These are phyloP conservation scores for Polyodon spathula DNA, from an alignment of 2,113 vertebrate genomes.

Conservation along the genomic window DNA sequence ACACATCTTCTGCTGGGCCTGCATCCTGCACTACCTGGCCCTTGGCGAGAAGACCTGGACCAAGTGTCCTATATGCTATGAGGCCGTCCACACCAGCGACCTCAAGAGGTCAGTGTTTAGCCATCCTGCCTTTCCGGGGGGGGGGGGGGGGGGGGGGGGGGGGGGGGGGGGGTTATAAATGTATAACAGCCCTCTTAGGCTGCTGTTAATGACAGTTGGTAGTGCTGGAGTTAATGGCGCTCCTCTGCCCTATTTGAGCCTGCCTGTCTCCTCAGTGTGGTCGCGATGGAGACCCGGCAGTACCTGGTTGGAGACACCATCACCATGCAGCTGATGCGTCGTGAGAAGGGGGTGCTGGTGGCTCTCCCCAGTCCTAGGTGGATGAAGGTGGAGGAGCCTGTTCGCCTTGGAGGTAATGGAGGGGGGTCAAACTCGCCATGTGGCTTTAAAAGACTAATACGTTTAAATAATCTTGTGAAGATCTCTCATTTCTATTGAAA, in stretches of 20 bases:
- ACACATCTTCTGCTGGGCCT: slow-evolving; percentile 97
- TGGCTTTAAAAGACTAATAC: too few relatives aligned
- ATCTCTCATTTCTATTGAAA: too few relatives aligned
- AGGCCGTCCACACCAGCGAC: slow-evolving; percentile 80
- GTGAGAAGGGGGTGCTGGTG: slow-evolving; percentile 85
- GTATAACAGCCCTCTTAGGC: neutral
- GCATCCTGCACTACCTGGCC: slow-evolving; percentile 94
- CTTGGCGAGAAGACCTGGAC: slow-evolving; percentile 90
- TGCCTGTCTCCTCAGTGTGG: slow-evolving; percentile 59
- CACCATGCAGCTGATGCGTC: slow-evolving; percentile 90
- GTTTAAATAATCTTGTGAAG: too few relatives aligned
- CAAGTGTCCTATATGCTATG: slow-evolving; percentile 94
- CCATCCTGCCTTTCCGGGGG: too few relatives aligned
- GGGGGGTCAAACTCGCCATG: too few relatives aligned
- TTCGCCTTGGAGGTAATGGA: slow-evolving; percentile 77
- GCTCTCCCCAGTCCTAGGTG: slow-evolving; percentile 88
- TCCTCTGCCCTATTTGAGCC: neutral
- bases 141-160: neutral
- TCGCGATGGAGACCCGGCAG: slow-evolving; percentile 87
- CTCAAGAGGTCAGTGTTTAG: slow-evolving; percentile 76
- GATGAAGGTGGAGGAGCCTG: slow-evolving; percentile 83
- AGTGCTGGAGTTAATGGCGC: too few relatives aligned
- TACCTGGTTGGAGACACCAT: slow-evolving; percentile 80
- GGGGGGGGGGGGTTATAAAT: neutral
- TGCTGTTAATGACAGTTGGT: too few relatives aligned